phyloP scores from a whole-genome alignment of 37 sponge, comb jelly and placozoan genomes.

The Oopsacas minuta region DNA sequence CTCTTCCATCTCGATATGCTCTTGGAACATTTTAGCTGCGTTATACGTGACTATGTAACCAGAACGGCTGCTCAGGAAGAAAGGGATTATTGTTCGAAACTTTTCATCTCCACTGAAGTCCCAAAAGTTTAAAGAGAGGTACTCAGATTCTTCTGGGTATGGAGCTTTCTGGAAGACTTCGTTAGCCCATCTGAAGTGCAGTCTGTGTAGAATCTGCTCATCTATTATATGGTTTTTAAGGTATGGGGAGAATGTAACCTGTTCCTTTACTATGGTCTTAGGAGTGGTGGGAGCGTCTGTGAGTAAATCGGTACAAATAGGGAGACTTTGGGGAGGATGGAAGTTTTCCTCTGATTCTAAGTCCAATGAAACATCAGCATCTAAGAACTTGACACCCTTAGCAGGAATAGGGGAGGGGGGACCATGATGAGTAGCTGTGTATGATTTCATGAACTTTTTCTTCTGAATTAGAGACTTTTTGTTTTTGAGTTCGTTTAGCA shows the following conservation, averaged over 20 bases:
- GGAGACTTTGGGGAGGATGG: background rate
- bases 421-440: background rate
- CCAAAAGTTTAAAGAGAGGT: background rate
- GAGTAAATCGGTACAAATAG: background rate
- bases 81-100: background rate
- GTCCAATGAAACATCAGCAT: background rate
- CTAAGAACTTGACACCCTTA: background rate
- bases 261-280: background rate
- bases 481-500: conserved; percentile 33
- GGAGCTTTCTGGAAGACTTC: conserved; percentile 15
- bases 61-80: conserved; percentile 28
- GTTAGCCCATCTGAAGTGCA: conserved; percentile 8
- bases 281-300: background rate
- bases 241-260: background rate
- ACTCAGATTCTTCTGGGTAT: background rate
- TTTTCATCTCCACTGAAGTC: background rate
- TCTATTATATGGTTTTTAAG: background rate
- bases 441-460: background rate
- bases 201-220: background rate
- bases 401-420: background rate
- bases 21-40: conserved; percentile 16
- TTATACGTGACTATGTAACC: conserved; percentile 33
- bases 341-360: background rate
- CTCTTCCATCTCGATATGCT: background rate
- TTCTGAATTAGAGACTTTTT: background rate